A percentile compares a stretch with the other conserved stretches of the same genome.
phyloP scores from a whole-genome alignment of 2,797 vertebrate genomes.

The Acomys russatus region DNA sequence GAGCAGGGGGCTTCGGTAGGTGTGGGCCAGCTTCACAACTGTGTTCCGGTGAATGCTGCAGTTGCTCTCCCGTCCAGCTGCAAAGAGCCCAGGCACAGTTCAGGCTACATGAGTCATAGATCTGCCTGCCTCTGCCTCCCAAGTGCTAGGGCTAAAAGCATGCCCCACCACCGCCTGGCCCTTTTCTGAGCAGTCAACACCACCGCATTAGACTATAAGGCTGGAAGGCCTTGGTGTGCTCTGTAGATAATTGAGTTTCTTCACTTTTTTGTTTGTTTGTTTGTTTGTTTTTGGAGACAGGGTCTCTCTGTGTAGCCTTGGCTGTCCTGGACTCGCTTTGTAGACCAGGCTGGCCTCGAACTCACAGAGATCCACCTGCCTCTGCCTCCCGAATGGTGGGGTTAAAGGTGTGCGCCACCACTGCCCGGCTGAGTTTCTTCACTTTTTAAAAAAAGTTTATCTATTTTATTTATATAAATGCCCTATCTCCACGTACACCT shows the following conservation, averaged over 20 bases:
- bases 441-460: too few relatives aligned
- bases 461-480: too few relatives aligned
- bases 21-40: slow-evolving; percentile 90
- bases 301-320: too few relatives aligned
- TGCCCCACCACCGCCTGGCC: background rate
- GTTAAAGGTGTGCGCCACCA: too few relatives aligned
- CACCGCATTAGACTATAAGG: background rate
- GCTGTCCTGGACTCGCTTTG: too few relatives aligned
- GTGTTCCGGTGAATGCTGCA: slow-evolving; percentile 86
- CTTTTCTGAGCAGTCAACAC: background rate
- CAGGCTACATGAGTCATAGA: background rate
- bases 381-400: too few relatives aligned
- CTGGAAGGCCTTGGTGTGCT: background rate
- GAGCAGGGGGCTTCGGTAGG: slow-evolving; percentile 92
- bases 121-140: background rate
- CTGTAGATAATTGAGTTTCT: background rate
- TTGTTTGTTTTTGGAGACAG: too few relatives aligned
- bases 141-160: background rate
- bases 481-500: too few relatives aligned
- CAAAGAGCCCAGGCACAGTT: background rate
- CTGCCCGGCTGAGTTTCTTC: too few relatives aligned
- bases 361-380: too few relatives aligned
- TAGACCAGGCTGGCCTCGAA: too few relatives aligned
- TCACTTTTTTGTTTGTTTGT: background rate
- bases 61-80: slow-evolving; percentile 86